Evolutionary conservation across 2,888 invertebrate species (phyloP).

Genomic region (Hypsopygia costalis): DNA sequence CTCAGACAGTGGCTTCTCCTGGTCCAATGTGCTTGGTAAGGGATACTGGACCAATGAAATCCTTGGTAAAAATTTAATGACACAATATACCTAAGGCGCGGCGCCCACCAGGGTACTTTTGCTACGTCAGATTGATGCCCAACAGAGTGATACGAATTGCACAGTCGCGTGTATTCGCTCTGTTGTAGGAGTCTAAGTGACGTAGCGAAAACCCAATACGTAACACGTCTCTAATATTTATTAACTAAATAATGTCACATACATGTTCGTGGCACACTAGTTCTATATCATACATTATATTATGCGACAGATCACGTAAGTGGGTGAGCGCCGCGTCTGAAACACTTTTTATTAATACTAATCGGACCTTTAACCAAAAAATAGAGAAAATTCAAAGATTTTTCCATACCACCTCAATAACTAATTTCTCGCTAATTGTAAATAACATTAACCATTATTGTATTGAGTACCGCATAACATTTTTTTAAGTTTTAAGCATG

Average conservation of each 20-base stretch:
- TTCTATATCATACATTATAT: no score
- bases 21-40: conserved; percentile 91
- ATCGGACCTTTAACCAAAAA: not conserved
- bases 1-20: conserved; percentile 89
- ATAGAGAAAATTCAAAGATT: not conserved
- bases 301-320: no score
- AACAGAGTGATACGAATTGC: no score
- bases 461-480: not conserved
- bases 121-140: no score
- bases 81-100: not conserved
- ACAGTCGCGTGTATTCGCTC: no score
- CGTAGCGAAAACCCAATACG: no score
- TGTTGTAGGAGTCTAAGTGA: no score
- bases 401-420: not conserved
- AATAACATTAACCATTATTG: not conserved
- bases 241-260: no score
- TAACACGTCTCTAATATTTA: no score
- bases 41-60: conserved; percentile 11
- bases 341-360: not conserved
- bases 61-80: conserved; percentile 2
- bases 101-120: no score
- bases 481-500: no score
- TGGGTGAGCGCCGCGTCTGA: not conserved
- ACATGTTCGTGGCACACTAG: no score
- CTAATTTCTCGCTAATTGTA: not conserved